Conservation (phyloP, 2,113 vertebrate species). For the Lampris incognitus region DNA sequence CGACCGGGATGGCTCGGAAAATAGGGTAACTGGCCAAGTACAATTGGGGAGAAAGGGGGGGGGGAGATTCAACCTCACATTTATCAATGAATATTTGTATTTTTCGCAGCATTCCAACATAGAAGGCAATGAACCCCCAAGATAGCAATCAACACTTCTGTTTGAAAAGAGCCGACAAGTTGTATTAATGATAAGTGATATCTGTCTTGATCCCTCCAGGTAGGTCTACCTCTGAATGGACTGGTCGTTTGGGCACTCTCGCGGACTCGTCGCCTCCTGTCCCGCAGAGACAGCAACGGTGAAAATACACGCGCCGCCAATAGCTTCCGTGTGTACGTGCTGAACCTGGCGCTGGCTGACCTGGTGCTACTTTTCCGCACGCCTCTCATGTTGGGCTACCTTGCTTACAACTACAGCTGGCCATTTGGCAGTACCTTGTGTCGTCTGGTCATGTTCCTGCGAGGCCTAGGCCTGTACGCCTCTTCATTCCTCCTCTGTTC, state of each 20-base stretch:
- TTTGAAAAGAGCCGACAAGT: too few species aligned
- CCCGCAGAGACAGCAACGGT: slow-evolving; percentile 34
- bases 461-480: slow-evolving; percentile 79
- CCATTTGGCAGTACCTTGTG: slow-evolving; percentile 70
- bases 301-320: slow-evolving; percentile 70
- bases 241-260: slow-evolving; percentile 82
- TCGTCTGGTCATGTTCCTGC: slow-evolving; percentile 74
- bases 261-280: slow-evolving; percentile 31
- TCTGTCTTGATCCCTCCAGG: slow-evolving; percentile 36
- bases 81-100: too few species aligned
- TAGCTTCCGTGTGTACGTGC: slow-evolving; percentile 81
- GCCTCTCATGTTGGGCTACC: slow-evolving; percentile 77
- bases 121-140: too few species aligned
- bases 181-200: neutral
- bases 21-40: too few species aligned
- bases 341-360: slow-evolving; percentile 83
- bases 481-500: slow-evolving; percentile 81
- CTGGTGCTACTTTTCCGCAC: slow-evolving; percentile 79
- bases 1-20: too few species aligned
- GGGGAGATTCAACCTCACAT: too few species aligned
- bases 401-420: slow-evolving; percentile 72
- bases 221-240: slow-evolving; percentile 77
- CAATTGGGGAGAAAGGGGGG: too few species aligned
- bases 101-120: too few species aligned
- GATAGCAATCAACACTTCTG: too few species aligned